Conservation (phyloP, 1,140 invertebrate species). For the Cydia fagiglandana region DNA sequence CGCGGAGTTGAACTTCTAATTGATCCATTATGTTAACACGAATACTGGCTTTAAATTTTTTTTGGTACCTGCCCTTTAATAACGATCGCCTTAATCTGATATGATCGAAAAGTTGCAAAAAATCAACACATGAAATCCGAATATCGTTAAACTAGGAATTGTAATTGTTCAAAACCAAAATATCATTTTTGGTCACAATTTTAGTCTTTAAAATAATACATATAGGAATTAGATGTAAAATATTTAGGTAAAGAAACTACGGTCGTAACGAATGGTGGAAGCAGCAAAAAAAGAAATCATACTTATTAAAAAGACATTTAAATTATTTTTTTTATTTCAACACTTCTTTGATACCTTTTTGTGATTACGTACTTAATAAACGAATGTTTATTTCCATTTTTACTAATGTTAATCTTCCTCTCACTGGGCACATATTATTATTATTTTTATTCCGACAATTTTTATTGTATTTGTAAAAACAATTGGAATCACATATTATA, state of each 20-base stretch:
- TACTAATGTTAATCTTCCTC: too few species aligned
- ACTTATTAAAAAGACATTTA: not conserved
- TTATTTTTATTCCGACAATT: too few species aligned
- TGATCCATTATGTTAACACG: not conserved
- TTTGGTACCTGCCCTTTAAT: not conserved
- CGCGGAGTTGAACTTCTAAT: too few species aligned
- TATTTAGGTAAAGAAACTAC: constrained; percentile 6
- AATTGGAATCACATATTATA: too few species aligned
- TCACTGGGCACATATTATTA: not conserved
- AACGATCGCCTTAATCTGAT: not conserved
- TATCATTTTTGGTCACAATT: constrained; percentile 20
- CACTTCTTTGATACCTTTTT: not conserved
- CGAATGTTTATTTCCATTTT: not conserved
- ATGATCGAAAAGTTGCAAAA: not conserved
- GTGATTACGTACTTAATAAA: not conserved
- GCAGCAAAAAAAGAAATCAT: not conserved
- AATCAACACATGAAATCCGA: not conserved
- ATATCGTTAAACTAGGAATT: not conserved
- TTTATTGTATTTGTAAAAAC: too few species aligned
- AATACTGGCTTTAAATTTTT: too few species aligned
- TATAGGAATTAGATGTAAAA: constrained; percentile 21
- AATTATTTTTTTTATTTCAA: not conserved
- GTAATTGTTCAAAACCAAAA: constrained; percentile 9
- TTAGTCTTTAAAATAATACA: constrained; percentile 17
- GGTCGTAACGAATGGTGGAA: not conserved